Percentiles rank a stretch among this genome's conserved stretches.
Evolutionary conservation across 2,113 vertebrate species (phyloP).

Genomic region (Syngnathus scovelli): DNA sequence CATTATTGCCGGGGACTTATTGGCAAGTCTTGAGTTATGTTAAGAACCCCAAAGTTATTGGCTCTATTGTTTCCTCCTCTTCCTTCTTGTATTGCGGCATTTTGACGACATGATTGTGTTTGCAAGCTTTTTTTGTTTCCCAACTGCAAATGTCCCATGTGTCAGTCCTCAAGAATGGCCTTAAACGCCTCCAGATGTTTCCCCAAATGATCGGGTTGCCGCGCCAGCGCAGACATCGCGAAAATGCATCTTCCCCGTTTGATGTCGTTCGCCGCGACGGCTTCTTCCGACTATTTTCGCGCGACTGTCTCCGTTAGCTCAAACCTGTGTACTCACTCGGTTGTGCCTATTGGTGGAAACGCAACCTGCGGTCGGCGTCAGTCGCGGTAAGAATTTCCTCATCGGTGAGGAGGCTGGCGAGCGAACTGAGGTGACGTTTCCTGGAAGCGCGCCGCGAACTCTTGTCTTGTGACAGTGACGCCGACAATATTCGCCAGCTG

Average conservation of each 20-base stretch:
- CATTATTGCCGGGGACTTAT: background rate
- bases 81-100: slow-evolving; percentile 12
- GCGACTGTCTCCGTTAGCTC: slow-evolving; percentile 19
- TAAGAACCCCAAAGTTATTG: too few species aligned
- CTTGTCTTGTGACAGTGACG: background rate
- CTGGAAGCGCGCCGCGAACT: slow-evolving; percentile 8
- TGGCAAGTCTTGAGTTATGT: background rate
- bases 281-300: slow-evolving; percentile 35
- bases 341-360: slow-evolving; percentile 38
- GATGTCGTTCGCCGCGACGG: slow-evolving; percentile 48
- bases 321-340: slow-evolving; percentile 8
- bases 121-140: slow-evolving; percentile 58
- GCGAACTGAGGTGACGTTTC: slow-evolving; percentile 18
- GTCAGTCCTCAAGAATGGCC: slow-evolving; percentile 46
- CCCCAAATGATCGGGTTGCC: slow-evolving; percentile 53
- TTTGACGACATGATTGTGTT: slow-evolving; percentile 32
- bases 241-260: slow-evolving; percentile 51
- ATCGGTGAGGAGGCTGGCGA: slow-evolving; percentile 15
- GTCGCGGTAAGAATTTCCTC: slow-evolving; percentile 31
- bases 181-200: slow-evolving; percentile 72
- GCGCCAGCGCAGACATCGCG: slow-evolving; percentile 50
- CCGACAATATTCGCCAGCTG: slow-evolving; percentile 4
- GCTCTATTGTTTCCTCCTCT: background rate
- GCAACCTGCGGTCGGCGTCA: slow-evolving; percentile 31
- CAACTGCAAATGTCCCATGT: slow-evolving; percentile 53